Percentiles rank a stretch among this genome's conserved stretches.
phyloP scores from a whole-genome alignment of 2,113 vertebrate species.

The Burhinus bistriatus region DNA sequence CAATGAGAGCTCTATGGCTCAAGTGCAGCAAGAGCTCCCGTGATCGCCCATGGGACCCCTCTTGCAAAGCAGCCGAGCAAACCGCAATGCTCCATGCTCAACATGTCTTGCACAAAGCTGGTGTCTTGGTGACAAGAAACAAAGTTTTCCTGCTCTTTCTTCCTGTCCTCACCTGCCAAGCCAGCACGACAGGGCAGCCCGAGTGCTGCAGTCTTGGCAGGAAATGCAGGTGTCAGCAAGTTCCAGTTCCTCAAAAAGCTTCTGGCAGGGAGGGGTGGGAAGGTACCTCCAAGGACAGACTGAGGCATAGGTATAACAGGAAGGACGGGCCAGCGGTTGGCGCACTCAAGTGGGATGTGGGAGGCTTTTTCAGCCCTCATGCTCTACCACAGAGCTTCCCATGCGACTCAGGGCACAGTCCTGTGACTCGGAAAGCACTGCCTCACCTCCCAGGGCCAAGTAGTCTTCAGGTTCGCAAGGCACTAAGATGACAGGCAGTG shows the following conservation, averaged over 20 bases:
- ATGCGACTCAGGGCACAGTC: neutral
- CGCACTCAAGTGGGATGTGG: neutral
- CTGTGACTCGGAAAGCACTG: neutral
- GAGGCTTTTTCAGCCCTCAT: neutral
- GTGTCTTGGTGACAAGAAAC: neutral
- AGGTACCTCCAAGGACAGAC: neutral
- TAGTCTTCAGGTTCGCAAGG: neutral
- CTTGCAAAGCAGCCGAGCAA: neutral
- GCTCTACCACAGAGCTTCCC: neutral
- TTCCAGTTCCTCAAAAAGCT: neutral
- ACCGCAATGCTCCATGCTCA: neutral
- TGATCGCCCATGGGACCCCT: neutral
- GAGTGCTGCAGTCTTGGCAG: neutral
- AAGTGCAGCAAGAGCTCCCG: neutral
- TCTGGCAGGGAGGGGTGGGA: neutral
- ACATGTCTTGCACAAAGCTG: neutral
- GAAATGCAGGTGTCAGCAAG: neutral
- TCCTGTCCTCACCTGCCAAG: neutral
- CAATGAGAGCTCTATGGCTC: fast-evolving
- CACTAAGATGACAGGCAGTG: neutral
- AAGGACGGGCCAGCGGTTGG: neutral
- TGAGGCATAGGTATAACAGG: neutral
- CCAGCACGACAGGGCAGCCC: neutral
- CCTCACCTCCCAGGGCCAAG: neutral
- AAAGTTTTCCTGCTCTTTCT: neutral